Percentiles rank a stretch among this genome's conserved stretches.
Conservation (phyloP, 1,140 invertebrate species). For the Diploscapter pachys region DNA sequence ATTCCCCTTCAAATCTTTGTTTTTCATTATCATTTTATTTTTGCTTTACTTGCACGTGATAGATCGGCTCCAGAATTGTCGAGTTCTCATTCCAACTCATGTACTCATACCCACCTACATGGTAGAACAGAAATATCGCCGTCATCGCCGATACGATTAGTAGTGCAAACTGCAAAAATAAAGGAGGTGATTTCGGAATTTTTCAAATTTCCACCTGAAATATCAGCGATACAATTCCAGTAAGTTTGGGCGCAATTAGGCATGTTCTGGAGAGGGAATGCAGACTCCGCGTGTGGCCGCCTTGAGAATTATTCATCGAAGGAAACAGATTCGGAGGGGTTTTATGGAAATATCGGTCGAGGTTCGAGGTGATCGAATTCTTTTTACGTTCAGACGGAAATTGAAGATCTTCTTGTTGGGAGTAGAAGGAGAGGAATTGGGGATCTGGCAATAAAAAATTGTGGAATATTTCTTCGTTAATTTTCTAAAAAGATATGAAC, state of each 20-base stretch:
- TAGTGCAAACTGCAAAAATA: constrained; percentile 43
- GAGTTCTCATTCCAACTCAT: constrained; percentile 36
- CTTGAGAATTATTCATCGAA: constrained; percentile 3
- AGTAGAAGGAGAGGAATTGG: no score
- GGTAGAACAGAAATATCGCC: constrained; percentile 48
- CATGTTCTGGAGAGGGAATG: constrained; percentile 33
- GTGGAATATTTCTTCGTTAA: no score
- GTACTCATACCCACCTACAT: constrained; percentile 50
- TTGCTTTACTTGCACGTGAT: background rate
- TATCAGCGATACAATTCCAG: constrained; percentile 6
- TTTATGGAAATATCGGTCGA: no score
- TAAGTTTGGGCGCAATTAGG: constrained; percentile 46
- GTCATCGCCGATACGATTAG: constrained; percentile 40
- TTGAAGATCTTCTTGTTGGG: no score
- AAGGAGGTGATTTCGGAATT: background rate
- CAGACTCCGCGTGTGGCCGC: background rate
- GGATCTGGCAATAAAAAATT: no score
- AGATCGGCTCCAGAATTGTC: constrained; percentile 27
- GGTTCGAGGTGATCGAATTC: no score
- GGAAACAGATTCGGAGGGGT: background rate
- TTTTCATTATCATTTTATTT: no score
- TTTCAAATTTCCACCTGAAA: background rate
- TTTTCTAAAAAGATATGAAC: no score
- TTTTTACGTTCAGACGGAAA: no score
- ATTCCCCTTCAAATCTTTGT: no score